Evolutionary conservation across 2,113 vertebrate genomes (phyloP).

Genomic region (Anarrhichthys ocellatus): DNA sequence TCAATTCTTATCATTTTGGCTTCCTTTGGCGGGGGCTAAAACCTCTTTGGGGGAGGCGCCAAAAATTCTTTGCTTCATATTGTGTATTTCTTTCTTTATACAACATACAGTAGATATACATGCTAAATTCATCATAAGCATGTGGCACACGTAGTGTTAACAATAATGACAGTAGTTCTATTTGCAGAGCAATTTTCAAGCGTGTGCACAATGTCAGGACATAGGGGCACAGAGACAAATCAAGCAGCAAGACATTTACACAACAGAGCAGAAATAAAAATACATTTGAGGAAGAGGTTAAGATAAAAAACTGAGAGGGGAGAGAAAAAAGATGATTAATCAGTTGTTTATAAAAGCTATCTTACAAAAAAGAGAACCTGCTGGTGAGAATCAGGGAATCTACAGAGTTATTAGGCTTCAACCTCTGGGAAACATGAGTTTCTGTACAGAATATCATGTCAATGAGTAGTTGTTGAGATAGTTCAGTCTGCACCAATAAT

Average conservation of each 20-base stretch:
- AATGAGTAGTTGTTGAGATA: background rate
- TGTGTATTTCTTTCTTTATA: background rate
- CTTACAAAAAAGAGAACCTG: background rate
- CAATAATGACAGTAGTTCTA: background rate
- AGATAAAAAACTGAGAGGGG: background rate
- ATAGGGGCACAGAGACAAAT: background rate
- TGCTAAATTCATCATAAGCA: background rate
- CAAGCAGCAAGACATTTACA: background rate
- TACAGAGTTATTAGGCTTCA: background rate
- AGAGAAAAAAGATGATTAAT: background rate
- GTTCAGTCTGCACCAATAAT: background rate
- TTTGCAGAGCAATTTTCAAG: background rate
- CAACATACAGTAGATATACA: background rate
- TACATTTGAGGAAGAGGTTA: background rate
- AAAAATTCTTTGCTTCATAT: background rate
- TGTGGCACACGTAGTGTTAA: background rate
- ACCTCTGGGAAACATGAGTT: background rate
- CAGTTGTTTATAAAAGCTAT: no score
- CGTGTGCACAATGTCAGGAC: no score
- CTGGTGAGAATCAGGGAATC: background rate
- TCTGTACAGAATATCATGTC: background rate
- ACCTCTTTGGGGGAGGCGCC: background rate
- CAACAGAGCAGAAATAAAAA: background rate
- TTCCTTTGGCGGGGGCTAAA: background rate
- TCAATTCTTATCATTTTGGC: background rate